Base-by-base conservation (phyloP, 2,113 vertebrate genomes). In the Mustela lutreola region DNA sequence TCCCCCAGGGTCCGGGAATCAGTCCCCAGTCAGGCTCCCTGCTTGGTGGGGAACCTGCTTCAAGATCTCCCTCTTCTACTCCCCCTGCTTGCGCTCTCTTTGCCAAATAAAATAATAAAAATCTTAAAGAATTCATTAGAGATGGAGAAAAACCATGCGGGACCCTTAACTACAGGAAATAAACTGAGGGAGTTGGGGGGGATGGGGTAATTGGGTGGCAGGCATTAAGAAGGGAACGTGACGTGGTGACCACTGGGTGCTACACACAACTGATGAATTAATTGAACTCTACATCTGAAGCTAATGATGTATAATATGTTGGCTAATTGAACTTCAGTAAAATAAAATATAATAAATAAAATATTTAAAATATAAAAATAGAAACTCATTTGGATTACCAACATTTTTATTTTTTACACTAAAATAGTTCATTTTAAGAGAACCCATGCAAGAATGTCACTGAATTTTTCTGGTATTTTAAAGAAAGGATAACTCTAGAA, bases 391-490 rank as follows among this genome's bases (percentile, higher is more conserved):
- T 63, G 36, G 7, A 56, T 39, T 36, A 63, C 65, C 19, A 22
- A 50, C 73, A 22, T 80, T 79, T 73, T 45, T 45, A 85, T 28
- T 75, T 94, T 78, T 85, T 79, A 91, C 39, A 26, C 19, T 94
- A 89, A 79, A 84, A 87, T 78, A 78, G 2, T 48, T 89, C 24
- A 58, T 48, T 71, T 63, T 94, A 84, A 89, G 73, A 88, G 73
- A 79, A 79, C 5, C 19, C n/a, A 71, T 45, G 8, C 33, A 94
- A 79, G 71, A 12, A 85, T 94, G 7, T 84, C 63, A 48, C 5
- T 78, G 14, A 88, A 53, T 80, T 78, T 94, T 75, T 83, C 22
- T 96, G 62, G 65, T 82, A 22, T 87, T 93, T 87, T 91, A 83
- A 22, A 48, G 60, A 87, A 95, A 65, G 4, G 0, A 4, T 79